Percentiles rank a stretch among this genome's conserved stretches.
Conservation (phyloP, 2,113 vertebrate species). For the Sphaerodactylus townsendi region DNA sequence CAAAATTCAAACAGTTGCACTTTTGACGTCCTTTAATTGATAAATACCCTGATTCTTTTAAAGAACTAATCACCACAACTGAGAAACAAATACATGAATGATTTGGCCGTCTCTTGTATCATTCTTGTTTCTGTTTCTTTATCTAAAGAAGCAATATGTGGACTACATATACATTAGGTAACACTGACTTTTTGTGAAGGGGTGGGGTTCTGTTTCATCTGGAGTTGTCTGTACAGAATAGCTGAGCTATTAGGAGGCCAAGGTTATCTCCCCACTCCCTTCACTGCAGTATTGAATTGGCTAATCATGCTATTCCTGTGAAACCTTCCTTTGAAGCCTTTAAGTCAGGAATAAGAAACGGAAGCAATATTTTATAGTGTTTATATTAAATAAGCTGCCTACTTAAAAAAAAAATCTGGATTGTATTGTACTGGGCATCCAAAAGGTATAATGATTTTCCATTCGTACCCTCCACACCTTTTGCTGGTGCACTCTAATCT, state of each 20-base stretch:
- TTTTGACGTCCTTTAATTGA: rapidly evolving
- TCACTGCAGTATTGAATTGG: not conserved
- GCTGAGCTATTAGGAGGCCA: not conserved
- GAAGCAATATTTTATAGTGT: no score
- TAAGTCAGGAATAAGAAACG: not conserved
- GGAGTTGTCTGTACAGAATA: not conserved
- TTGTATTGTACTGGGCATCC: not conserved
- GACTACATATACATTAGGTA: not conserved
- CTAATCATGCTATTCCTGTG: not conserved
- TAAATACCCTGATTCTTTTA: rapidly evolving
- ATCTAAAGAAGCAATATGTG: not conserved
- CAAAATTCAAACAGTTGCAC: rapidly evolving
- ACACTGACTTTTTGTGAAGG: not conserved
- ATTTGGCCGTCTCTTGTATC: not conserved
- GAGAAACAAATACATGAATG: not conserved
- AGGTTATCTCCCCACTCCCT: not conserved
- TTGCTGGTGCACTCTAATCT: no score
- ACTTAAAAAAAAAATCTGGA: no score
- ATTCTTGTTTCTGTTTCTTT: not conserved
- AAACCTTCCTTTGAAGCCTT: not conserved
- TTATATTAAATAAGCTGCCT: not conserved
- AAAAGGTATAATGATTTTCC: not conserved
- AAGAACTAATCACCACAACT: not conserved
- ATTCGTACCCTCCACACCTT: not conserved
- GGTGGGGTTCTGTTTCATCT: not conserved